phyloP scores from a whole-genome alignment of 2,113 vertebrate species.

The Saguinus imperator region DNA sequence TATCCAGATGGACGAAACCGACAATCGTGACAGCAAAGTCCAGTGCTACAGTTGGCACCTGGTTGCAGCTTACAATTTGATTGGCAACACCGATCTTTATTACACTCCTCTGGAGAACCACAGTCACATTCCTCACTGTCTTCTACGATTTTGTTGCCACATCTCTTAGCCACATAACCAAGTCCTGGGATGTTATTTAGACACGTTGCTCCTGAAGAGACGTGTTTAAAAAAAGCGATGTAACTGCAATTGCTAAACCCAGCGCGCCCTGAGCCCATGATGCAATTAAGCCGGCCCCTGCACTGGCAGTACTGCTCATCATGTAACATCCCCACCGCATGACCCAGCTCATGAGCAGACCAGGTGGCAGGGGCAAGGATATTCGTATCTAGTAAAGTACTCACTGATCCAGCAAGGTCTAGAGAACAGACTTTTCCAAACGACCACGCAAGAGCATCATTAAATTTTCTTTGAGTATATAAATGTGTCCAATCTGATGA shows the following conservation, averaged over 20 bases:
- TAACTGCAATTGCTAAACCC: slow-evolving; percentile 72
- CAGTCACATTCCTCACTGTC: slow-evolving; percentile 71
- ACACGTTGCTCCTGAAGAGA: background rate
- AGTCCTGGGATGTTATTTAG: slow-evolving; percentile 35
- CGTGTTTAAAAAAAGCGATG: fast-evolving
- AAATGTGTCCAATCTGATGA: background rate
- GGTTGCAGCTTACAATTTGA: background rate
- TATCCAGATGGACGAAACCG: background rate
- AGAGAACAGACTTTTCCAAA: background rate
- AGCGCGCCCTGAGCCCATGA: slow-evolving; percentile 34
- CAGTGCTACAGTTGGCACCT: background rate
- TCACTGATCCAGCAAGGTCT: background rate
- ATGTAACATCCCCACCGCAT: background rate
- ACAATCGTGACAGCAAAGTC: slow-evolving; percentile 67
- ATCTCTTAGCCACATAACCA: background rate
- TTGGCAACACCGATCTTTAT: background rate
- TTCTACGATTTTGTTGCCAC: slow-evolving; percentile 72
- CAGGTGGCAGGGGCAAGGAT: background rate
- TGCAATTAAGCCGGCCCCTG: background rate
- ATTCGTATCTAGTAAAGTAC: fast-evolving
- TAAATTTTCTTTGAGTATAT: background rate
- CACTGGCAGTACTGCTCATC: slow-evolving; percentile 10
- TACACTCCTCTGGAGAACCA: background rate
- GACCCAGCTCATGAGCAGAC: slow-evolving; percentile 61
- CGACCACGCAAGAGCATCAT: fast-evolving